Conservation (phyloP, 2,797 vertebrate genomes). For the Microchirus variegatus region DNA sequence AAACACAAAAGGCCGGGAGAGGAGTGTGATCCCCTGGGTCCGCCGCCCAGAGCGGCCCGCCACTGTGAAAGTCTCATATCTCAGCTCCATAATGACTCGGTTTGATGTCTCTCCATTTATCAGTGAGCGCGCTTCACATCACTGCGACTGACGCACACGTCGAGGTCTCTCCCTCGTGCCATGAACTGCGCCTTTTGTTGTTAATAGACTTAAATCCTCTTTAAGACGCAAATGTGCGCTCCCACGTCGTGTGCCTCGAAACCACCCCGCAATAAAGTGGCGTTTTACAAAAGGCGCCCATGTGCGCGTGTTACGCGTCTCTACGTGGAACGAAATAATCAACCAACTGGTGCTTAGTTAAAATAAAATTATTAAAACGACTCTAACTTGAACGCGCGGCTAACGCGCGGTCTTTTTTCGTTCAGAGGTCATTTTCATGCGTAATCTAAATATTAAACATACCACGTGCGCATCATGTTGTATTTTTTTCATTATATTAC, state of each 20-base stretch:
- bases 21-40: conserved; percentile 73
- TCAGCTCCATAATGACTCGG: conserved; percentile 80
- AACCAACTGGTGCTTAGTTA: conserved; percentile 13
- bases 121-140: conserved; percentile 65
- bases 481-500: too few species aligned
- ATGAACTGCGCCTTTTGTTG: conserved; percentile 71
- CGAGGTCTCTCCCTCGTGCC: conserved; percentile 65
- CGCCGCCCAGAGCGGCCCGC: conserved; percentile 70
- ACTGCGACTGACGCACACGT: conserved; percentile 58
- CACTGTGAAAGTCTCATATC: conserved; percentile 73
- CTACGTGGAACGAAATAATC: conserved; percentile 38
- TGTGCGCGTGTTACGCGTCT: neutral
- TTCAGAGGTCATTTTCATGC: conserved; percentile 7
- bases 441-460: conserved; percentile 9
- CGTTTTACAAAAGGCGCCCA: conserved; percentile 39
- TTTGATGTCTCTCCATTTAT: conserved; percentile 83
- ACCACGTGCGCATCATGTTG: neutral
- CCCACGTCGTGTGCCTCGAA: conserved; percentile 56
- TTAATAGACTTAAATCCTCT: conserved; percentile 78
- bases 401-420: conserved; percentile 2
- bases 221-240: conserved; percentile 69
- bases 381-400: conserved; percentile 19
- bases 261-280: conserved; percentile 43
- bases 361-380: conserved; percentile 15
- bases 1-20: conserved; percentile 72